Evolutionary conservation across 1,140 invertebrate species (phyloP), one percentile per base, ranked within the genome.

Genomic region (Macrotrachela quadricornifera): DNA sequence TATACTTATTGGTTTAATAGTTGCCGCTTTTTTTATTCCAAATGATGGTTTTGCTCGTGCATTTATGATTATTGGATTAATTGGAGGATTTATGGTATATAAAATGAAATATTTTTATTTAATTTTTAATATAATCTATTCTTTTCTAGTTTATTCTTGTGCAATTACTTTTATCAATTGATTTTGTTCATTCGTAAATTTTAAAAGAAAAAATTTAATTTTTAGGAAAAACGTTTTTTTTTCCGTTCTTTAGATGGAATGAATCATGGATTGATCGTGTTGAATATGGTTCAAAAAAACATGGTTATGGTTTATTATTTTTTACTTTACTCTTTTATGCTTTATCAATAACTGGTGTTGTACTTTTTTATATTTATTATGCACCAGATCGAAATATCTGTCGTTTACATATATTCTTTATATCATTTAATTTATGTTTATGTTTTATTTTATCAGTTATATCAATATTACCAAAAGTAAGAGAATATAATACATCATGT

Each of bases 21-120:
- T 97, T 60, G 94, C 86, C 16, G 85, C 91, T 1, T 97, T 99
- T 71, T 97, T 90, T 65, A 97, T 99, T 57, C 86, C 84, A 0
- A 80, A 30, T 4, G 3, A 76, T 39, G 88, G 91, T 69, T 57
- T 58, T 54, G 63, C 68, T 71, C 56, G 55, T 55, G 54, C 47
- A n/a, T 43, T 56, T 46, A 44, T 42, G 50, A 56, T 50, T 40
- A 54, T 50, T 50, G 36, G 42, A 61, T 64, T 50, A 53, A 63
- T 56, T 63, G 70, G 73, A 56, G 91, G 88, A 96, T 97, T 88
- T 85, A 2, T 30, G 2, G 21, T 30, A 30, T 4, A 30, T 30
- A 30, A 30, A 30, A 30, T 4, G 8, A 30, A 8, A 4, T 8
- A 30, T n/a, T n/a, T n/a, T n/a, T 30, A 30, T 30, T 30, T 30